Conservation (phyloP, 2,888 invertebrate species). For the Epirrita christyi region DNA sequence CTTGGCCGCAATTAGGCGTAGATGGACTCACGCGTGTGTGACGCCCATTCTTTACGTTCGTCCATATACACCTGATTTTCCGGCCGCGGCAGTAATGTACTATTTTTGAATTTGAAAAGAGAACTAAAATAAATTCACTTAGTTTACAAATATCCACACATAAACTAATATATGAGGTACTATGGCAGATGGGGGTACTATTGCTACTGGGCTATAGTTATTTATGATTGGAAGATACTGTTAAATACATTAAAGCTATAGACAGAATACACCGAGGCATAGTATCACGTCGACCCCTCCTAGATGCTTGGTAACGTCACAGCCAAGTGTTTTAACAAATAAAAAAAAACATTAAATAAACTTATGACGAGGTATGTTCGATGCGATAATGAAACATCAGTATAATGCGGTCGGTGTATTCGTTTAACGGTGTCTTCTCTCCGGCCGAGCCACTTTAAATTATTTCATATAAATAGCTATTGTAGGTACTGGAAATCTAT, state of each 20-base stretch:
- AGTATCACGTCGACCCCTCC: constrained; percentile 24
- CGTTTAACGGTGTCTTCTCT: constrained; percentile 52
- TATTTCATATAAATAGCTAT: constrained; percentile 76
- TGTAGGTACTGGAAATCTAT: constrained; percentile 65
- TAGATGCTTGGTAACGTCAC: constrained; percentile 43
- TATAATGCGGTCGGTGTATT: constrained; percentile 63
- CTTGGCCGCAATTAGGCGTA: too few relatives aligned
- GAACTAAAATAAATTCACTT: constrained; percentile 42
- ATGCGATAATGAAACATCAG: constrained; percentile 24
- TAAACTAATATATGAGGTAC: constrained; percentile 79
- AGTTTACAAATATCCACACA: constrained; percentile 53
- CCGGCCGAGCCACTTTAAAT: constrained; percentile 73
- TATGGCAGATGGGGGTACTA: constrained; percentile 78
- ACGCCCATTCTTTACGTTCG: too few relatives aligned
- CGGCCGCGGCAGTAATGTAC: too few relatives aligned
- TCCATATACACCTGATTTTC: too few relatives aligned
- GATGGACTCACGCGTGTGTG: too few relatives aligned
- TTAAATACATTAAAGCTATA: constrained; percentile 81
- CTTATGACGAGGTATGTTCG: constrained; percentile 25
- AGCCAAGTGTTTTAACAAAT: constrained; percentile 41
- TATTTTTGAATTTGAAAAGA: constrained; percentile 17
- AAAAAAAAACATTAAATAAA: constrained; percentile 37
- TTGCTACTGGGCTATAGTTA: constrained; percentile 71
- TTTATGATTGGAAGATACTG: constrained; percentile 79
- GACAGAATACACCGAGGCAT: constrained; percentile 72